A percentile compares a stretch with the other conserved stretches of the same genome.
phyloP scores from a whole-genome alignment of 2,888 invertebrate genomes.

The Polylopha cassiicola region DNA sequence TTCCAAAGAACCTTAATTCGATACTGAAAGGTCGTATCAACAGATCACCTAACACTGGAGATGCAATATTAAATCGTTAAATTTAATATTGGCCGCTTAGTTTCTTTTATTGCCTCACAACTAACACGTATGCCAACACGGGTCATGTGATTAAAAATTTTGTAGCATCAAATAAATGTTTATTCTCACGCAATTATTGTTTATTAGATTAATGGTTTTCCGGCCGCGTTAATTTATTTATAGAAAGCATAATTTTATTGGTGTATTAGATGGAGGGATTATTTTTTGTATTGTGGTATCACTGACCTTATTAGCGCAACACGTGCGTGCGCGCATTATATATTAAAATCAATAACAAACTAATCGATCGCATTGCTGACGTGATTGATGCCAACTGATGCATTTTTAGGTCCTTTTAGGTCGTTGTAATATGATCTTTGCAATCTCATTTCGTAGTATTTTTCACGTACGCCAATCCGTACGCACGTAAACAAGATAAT shows the following conservation, averaged over 20 bases:
- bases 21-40: slow-evolving; percentile 34
- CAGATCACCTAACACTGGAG: slow-evolving; percentile 49
- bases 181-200: slow-evolving; percentile 70
- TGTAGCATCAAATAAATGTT: slow-evolving; percentile 61
- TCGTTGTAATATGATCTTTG: slow-evolving; percentile 56
- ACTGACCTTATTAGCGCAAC: slow-evolving; percentile 1
- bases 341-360: slow-evolving; percentile 30
- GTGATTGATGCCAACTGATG: slow-evolving; percentile 27
- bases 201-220: slow-evolving; percentile 51
- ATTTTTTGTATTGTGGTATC: slow-evolving; percentile 1
- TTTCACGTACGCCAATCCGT: slow-evolving; percentile 26
- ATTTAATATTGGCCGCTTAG: slow-evolving; percentile 71
- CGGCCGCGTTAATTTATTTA: slow-evolving; percentile 46
- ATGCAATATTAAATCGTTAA: slow-evolving; percentile 74
- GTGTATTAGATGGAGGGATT: slow-evolving; percentile 5
- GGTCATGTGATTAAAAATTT: slow-evolving; percentile 60
- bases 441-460: slow-evolving; percentile 30
- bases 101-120: slow-evolving; percentile 72
- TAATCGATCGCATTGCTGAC: slow-evolving; percentile 51
- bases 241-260: slow-evolving; percentile 39
- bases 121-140: slow-evolving; percentile 63
- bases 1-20: slow-evolving; percentile 40
- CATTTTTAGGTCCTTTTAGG: slow-evolving; percentile 49
- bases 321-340: too few species aligned
- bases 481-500: not conserved